Percentiles rank a stretch among this genome's conserved stretches.
These are phyloP conservation scores for Platysternon megacephalum DNA, from an alignment of 2,113 vertebrate genomes.

Conservation along the genomic window DNA sequence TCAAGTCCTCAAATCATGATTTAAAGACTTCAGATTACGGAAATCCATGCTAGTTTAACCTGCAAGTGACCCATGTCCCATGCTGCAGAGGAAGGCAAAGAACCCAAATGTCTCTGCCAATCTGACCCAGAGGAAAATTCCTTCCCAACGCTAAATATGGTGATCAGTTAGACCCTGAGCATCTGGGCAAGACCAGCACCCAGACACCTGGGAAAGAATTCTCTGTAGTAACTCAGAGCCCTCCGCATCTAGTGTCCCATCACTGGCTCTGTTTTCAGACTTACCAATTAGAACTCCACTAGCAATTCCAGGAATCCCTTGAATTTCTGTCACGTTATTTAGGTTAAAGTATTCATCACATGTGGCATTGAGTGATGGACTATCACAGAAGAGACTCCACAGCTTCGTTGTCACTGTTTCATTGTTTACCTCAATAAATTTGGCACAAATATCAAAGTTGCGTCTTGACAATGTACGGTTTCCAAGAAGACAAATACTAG, in stretches of 20 bases:
- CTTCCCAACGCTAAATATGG: neutral
- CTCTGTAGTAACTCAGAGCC: neutral
- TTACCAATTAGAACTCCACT: constrained; percentile 88
- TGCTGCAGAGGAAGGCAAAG: neutral
- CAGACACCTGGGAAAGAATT: neutral
- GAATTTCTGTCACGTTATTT: constrained; percentile 89
- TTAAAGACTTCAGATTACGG: neutral
- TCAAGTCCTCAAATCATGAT: neutral
- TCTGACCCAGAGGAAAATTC: neutral
- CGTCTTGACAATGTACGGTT: constrained; percentile 90
- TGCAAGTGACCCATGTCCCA: neutral
- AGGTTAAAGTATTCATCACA: constrained; percentile 88
- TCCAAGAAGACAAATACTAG: constrained; percentile 92
- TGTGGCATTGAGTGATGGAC: constrained; percentile 75
- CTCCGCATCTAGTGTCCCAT: neutral
- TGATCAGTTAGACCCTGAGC: neutral
- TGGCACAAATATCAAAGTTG: constrained; percentile 85
- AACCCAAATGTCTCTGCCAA: neutral
- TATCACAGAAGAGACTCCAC: constrained; percentile 89
- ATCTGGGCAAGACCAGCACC: neutral
- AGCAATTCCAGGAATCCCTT: constrained; percentile 92
- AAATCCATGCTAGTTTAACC: neutral
- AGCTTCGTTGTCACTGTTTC: constrained; percentile 81
- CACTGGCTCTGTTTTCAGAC: neutral
- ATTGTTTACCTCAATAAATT: constrained; percentile 78